These are phyloP conservation scores for Cotesia chilonis DNA, from an alignment of 1,140 invertebrate species.

Conservation along the genomic window DNA sequence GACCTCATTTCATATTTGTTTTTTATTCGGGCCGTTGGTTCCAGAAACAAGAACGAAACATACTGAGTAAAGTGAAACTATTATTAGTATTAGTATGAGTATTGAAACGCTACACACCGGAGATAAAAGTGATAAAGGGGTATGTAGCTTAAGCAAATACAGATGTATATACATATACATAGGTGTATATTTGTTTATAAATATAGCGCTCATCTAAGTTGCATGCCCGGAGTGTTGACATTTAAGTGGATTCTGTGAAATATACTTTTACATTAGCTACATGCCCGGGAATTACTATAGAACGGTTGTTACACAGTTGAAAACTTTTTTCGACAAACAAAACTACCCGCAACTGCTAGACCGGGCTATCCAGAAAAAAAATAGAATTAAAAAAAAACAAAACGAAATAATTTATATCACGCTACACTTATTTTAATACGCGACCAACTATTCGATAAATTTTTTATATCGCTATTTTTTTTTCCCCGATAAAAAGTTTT, in stretches of 20 bases:
- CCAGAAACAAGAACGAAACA: too few species aligned
- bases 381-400: conserved; percentile 23
- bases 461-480: conserved; percentile 13
- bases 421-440: conserved; percentile 26
- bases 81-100: too few species aligned
- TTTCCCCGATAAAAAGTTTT: background rate
- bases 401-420: conserved; percentile 31
- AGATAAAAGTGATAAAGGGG: too few species aligned
- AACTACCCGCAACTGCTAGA: conserved; percentile 19
- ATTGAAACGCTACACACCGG: too few species aligned
- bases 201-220: conserved; percentile 15
- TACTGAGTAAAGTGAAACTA: too few species aligned
- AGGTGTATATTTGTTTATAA: background rate
- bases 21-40: too few species aligned
- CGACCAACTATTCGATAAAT: conserved; percentile 26
- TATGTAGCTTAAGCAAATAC: too few species aligned
- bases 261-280: conserved; percentile 31
- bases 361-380: conserved; percentile 13
- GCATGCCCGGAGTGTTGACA: conserved; percentile 7
- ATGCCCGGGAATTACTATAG: conserved; percentile 21
- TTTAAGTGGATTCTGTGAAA: conserved; percentile 33
- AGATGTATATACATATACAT: too few species aligned
- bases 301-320: conserved; percentile 35
- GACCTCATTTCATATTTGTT: too few species aligned
- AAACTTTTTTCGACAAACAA: conserved; percentile 34